Percentiles rank a stretch among this genome's conserved stretches.
Evolutionary conservation across 2,113 vertebrate species (phyloP).

Genomic region (Chauna torquata): DNA sequence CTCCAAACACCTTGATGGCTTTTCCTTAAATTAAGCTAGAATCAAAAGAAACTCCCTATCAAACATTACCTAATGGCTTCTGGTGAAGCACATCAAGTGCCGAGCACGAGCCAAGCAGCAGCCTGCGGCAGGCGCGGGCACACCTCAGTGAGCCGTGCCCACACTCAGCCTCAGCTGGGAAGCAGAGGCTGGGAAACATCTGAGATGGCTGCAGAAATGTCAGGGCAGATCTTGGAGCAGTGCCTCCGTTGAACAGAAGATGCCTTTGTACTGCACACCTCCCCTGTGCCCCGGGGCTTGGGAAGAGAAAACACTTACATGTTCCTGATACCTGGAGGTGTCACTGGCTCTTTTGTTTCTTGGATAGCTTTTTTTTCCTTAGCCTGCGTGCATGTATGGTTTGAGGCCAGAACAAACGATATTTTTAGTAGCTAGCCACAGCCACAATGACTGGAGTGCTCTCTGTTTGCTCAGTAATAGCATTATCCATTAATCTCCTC

Average conservation of each 20-base stretch:
- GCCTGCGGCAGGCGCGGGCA: not conserved
- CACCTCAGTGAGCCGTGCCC: not conserved
- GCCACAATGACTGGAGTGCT: not conserved
- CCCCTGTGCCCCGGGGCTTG: no score
- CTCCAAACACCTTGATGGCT: not conserved
- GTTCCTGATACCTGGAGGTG: not conserved
- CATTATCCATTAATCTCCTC: not conserved
- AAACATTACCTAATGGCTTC: not conserved
- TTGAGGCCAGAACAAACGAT: not conserved
- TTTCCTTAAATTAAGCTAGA: not conserved
- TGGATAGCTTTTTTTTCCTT: accelerated
- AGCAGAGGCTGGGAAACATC: not conserved
- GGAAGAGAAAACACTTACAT: not conserved
- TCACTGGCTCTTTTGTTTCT: not conserved
- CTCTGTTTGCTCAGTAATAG: not conserved
- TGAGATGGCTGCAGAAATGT: not conserved
- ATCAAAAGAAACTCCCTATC: not conserved
- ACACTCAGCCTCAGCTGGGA: accelerated
- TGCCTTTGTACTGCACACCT: not conserved
- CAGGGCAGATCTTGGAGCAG: not conserved
- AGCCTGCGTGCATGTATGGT: not conserved
- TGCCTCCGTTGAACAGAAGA: not conserved
- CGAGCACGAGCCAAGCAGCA: not conserved
- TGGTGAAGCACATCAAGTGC: not conserved
- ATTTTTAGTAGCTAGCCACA: not conserved